A percentile compares a stretch with the other conserved stretches of the same genome.
phyloP scores from a whole-genome alignment of 1,140 invertebrate species.

The Arion vulgaris region DNA sequence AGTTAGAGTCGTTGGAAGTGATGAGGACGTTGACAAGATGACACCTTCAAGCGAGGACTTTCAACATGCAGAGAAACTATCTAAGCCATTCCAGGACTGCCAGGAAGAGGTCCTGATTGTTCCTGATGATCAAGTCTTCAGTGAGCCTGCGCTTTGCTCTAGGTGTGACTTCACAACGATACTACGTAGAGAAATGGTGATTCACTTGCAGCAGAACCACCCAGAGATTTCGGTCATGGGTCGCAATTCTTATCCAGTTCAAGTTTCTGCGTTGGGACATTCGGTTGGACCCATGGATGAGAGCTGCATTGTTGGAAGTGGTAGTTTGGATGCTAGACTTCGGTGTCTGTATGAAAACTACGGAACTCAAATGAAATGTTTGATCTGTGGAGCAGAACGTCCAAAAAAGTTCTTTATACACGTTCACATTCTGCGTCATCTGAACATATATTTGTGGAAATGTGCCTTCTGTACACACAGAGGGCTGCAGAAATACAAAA shows the following conservation, averaged over 20 bases:
- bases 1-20: conserved; percentile 40
- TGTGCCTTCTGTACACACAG: conserved; percentile 47
- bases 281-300: background rate
- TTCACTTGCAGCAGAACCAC: conserved; percentile 45
- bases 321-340: conserved; percentile 47
- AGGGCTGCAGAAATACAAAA: conserved; percentile 51
- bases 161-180: conserved; percentile 47
- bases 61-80: background rate
- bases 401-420: conserved; percentile 53
- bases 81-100: background rate
- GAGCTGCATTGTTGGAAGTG: conserved; percentile 44
- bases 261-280: conserved; percentile 21
- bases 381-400: conserved; percentile 46
- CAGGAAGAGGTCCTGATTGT: conserved; percentile 46
- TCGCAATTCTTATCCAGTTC: conserved; percentile 43
- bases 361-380: conserved; percentile 45
- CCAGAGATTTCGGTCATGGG: conserved; percentile 50
- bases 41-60: conserved; percentile 14
- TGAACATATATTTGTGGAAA: conserved; percentile 49
- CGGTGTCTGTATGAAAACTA: conserved; percentile 48
- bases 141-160: conserved; percentile 42
- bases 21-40: conserved; percentile 37
- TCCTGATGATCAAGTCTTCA: conserved; percentile 45
- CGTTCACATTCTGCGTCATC: conserved; percentile 49
- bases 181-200: conserved; percentile 41